phyloP scores from a whole-genome alignment of 2,113 vertebrate genomes.

The Oncorhynchus gorbuscha region DNA sequence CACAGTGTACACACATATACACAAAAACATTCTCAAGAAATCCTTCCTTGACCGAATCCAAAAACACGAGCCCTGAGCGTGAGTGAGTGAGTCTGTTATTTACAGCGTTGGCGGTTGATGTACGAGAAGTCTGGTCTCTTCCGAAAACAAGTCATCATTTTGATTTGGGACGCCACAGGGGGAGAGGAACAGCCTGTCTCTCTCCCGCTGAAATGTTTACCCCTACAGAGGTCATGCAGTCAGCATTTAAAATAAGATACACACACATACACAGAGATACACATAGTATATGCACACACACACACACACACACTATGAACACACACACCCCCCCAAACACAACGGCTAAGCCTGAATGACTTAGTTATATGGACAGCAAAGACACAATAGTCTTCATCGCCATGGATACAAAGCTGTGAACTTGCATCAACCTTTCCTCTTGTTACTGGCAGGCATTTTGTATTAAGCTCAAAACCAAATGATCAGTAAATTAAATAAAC shows the following conservation, averaged over 20 bases:
- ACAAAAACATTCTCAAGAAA: neutral
- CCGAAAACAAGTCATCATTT: constrained; percentile 71
- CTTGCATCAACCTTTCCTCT: neutral
- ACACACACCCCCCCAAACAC: neutral
- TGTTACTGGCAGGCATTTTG: neutral
- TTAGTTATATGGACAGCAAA: neutral
- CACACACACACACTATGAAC: neutral
- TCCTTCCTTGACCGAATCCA: constrained; percentile 31
- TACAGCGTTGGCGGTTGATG: constrained; percentile 46
- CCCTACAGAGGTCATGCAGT: constrained; percentile 43
- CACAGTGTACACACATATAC: neutral
- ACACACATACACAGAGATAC: neutral
- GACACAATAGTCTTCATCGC: neutral
- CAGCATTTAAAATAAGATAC: constrained; percentile 37
- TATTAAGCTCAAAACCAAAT: too few species aligned
- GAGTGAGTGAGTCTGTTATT: neutral
- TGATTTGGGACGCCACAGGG: constrained; percentile 64
- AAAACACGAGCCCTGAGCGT: neutral
- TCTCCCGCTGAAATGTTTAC: constrained; percentile 68
- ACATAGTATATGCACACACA: neutral
- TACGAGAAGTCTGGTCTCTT: constrained; percentile 45
- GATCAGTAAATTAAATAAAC: too few species aligned
- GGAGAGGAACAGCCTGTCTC: constrained; percentile 60
- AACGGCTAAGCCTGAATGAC: neutral
- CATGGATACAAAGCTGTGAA: neutral